A percentile compares a stretch with the other conserved stretches of the same genome.
Evolutionary conservation across 2,888 invertebrate genomes (phyloP).

Genomic region (Oithona nana): DNA sequence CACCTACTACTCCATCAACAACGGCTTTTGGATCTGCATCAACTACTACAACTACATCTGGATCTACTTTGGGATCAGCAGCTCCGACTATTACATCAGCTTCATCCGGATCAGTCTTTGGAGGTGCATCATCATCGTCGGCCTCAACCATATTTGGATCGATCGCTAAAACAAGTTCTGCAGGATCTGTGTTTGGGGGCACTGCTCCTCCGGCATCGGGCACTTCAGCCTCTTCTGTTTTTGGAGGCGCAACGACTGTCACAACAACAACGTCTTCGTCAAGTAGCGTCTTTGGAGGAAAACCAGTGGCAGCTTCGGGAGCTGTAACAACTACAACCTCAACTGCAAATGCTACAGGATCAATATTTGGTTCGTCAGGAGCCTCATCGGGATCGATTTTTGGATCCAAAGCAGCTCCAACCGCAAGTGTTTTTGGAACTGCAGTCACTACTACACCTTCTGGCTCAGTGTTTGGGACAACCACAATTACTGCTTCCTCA

Average conservation of each 20-base stretch:
- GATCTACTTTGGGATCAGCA: background rate
- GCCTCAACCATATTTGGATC: background rate
- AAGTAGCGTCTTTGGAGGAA: background rate
- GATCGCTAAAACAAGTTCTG: no score
- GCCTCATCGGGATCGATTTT: background rate
- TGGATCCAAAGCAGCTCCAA: background rate
- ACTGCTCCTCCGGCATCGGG: no score
- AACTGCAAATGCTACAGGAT: no score
- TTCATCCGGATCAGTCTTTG: slow-evolving; percentile 12
- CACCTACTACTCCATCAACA: slow-evolving; percentile 1
- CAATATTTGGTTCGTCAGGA: background rate
- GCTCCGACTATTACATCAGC: slow-evolving; percentile 12
- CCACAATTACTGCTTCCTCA: background rate
- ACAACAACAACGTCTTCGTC: background rate
- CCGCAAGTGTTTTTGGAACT: background rate
- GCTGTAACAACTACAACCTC: background rate
- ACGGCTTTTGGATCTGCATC: slow-evolving; percentile 6
- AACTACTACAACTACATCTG: slow-evolving; percentile 2
- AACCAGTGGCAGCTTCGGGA: background rate
- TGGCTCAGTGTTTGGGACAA: slow-evolving; percentile 14
- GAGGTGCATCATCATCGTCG: background rate
- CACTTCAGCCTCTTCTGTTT: no score
- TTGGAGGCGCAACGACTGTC: background rate
- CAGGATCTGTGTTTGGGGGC: no score
- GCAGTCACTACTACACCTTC: background rate